Evolutionary conservation across 1,140 invertebrate genomes (phyloP).

Genomic region (Leptonema lineaticorne): DNA sequence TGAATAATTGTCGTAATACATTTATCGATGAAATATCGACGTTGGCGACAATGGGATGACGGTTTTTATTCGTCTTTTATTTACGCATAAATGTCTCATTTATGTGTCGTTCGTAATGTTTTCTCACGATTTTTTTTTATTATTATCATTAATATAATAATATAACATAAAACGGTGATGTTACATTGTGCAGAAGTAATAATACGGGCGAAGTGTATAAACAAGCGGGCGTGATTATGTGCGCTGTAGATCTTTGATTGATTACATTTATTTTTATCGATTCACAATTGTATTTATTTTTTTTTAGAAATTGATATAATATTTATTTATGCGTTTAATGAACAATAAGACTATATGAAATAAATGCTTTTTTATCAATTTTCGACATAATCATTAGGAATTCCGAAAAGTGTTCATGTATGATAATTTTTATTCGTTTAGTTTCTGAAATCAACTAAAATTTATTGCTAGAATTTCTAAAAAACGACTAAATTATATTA

Average conservation of each 20-base stretch:
- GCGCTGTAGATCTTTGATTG: slow-evolving; percentile 3
- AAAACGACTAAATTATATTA: no score
- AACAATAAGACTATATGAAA: no score
- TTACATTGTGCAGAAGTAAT: slow-evolving; percentile 28
- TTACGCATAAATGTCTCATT: slow-evolving; percentile 39
- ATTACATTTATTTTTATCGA: slow-evolving; percentile 5
- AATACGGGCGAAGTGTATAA: slow-evolving; percentile 29
- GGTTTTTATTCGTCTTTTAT: slow-evolving; percentile 33
- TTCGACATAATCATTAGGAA: no score
- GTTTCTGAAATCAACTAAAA: no score
- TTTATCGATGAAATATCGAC: slow-evolving; percentile 9
- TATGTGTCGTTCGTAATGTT: slow-evolving; percentile 22
- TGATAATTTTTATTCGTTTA: no score
- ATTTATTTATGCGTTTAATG: no score
- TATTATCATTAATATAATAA: no score
- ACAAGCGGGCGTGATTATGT: slow-evolving; percentile 24
- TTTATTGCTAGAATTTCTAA: no score
- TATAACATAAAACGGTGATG: slow-evolving; percentile 8
- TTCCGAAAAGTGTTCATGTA: no score
- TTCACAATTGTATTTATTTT: no score
- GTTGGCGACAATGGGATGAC: slow-evolving; percentile 14
- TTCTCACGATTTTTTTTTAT: slow-evolving; percentile 32
- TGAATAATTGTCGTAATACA: slow-evolving; percentile 1
- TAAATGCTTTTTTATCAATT: no score
- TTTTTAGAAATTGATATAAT: no score